A percentile compares a stretch with the other conserved stretches of the same genome.
These are phyloP conservation scores for Eurosta solidaginis DNA, from an alignment of 1,140 invertebrate genomes.

Conservation along the genomic window DNA sequence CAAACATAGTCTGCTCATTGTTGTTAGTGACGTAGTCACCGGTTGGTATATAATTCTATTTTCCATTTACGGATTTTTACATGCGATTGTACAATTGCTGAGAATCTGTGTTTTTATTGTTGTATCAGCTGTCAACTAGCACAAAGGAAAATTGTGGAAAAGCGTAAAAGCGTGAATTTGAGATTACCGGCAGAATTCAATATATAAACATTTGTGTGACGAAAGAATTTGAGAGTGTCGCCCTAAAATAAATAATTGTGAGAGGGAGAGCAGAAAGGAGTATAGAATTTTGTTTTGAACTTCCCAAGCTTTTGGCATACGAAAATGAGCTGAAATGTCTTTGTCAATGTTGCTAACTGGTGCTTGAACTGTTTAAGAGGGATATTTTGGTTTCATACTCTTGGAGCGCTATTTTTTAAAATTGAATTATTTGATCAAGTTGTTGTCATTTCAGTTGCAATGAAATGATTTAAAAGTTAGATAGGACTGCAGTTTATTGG, in stretches of 20 bases:
- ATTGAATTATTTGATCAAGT: not conserved
- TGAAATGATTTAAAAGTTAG: too few relatives aligned
- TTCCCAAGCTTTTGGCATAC: not conserved
- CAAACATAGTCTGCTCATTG: not conserved
- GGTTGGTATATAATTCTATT: too few relatives aligned
- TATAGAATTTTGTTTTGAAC: not conserved
- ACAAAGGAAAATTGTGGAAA: slow-evolving; percentile 26
- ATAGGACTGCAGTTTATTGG: too few relatives aligned
- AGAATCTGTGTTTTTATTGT: not conserved
- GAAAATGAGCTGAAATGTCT: not conserved
- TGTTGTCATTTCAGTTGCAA: not conserved
- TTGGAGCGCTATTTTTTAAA: not conserved
- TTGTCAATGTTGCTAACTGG: not conserved
- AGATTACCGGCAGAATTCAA: slow-evolving; percentile 13
- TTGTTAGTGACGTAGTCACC: not conserved
- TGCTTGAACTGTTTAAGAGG: not conserved
- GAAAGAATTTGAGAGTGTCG: not conserved
- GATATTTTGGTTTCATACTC: not conserved
- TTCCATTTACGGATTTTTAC: not conserved
- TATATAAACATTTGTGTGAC: slow-evolving; percentile 1
- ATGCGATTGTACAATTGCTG: not conserved
- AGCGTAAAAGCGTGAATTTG: slow-evolving; percentile 24
- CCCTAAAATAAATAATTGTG: not conserved
- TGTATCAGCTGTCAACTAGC: slow-evolving; percentile 7
- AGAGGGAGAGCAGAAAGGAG: not conserved